These are phyloP conservation scores for Apolygus lucorum DNA, from an alignment of 1,140 invertebrate genomes.

Conservation along the genomic window DNA sequence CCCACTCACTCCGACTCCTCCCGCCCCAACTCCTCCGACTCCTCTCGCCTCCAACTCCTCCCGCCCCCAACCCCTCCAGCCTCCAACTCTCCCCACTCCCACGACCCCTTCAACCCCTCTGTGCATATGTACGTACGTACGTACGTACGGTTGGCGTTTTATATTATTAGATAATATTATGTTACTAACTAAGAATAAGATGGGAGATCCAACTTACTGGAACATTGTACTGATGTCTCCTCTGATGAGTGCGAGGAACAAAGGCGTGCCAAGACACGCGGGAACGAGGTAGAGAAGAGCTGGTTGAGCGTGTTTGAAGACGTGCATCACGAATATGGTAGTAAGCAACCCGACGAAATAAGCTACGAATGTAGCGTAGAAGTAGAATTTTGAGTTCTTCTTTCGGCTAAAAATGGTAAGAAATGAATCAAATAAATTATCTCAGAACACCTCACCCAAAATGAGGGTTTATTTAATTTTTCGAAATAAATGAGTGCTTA, in stretches of 20 bases:
- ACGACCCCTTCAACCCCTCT: too few relatives aligned
- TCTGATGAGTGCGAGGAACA: constrained; percentile 74
- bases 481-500: background rate
- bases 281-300: constrained; percentile 96
- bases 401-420: constrained; percentile 57
- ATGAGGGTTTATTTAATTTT: too few relatives aligned
- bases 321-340: constrained; percentile 96
- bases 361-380: constrained; percentile 86
- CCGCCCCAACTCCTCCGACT: too few relatives aligned
- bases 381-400: constrained; percentile 81
- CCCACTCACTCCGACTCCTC: too few relatives aligned
- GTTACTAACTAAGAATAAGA: background rate
- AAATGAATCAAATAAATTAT: constrained; percentile 13
- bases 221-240: constrained; percentile 88
- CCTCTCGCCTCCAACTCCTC: too few relatives aligned
- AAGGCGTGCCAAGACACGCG: constrained; percentile 82
- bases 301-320: constrained; percentile 98
- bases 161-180: background rate
- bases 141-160: too few relatives aligned
- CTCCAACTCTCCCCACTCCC: too few relatives aligned
- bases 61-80: too few relatives aligned
- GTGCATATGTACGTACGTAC: too few relatives aligned
- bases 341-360: constrained; percentile 88
- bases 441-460: too few relatives aligned
- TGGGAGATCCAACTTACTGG: constrained; percentile 56